Percentiles rank a stretch among this genome's conserved stretches.
phyloP scores from a whole-genome alignment of 2,797 vertebrate species.

The Pangasius macronema region DNA sequence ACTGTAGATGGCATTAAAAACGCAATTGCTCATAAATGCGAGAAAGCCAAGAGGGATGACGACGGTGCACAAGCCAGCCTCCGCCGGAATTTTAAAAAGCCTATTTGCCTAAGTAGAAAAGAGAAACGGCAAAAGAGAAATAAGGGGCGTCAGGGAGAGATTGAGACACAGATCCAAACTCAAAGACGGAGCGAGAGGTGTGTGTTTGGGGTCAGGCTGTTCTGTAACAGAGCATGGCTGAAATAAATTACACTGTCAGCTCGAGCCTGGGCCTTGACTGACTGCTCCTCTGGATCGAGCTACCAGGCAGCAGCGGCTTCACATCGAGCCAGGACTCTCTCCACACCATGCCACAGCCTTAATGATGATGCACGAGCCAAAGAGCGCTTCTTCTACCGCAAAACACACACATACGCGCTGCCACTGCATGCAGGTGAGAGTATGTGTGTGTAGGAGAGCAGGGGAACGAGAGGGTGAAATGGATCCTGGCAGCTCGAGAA shows the following conservation, averaged over 20 bases:
- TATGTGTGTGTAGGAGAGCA: neutral
- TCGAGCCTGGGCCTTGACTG: constrained; percentile 49
- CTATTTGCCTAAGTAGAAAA: constrained; percentile 24
- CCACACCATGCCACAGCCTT: constrained; percentile 53
- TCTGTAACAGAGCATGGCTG: constrained; percentile 50
- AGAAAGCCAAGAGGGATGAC: constrained; percentile 16
- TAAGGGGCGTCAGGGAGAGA: constrained; percentile 9
- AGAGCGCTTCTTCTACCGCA: constrained; percentile 20
- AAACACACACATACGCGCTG: constrained; percentile 19
- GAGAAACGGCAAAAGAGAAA: constrained; percentile 22
- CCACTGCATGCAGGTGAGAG: constrained; percentile 18
- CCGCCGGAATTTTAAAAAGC: constrained; percentile 25
- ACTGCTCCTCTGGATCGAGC: constrained; percentile 44
- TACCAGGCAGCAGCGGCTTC: constrained; percentile 36
- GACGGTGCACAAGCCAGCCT: neutral
- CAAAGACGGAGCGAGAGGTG: constrained; percentile 1
- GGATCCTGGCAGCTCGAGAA: constrained; percentile 44
- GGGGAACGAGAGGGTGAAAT: constrained; percentile 40
- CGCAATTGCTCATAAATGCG: constrained; percentile 41
- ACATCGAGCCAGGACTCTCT: constrained; percentile 49
- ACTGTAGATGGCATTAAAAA: constrained; percentile 48
- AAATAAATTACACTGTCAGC: constrained; percentile 59
- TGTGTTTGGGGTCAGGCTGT: constrained; percentile 36
- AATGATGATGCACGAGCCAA: constrained; percentile 61
- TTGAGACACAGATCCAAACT: neutral